These are phyloP conservation scores for Geodia barretti DNA, from an alignment of 37 sponge, comb jelly and placozoan genomes.

Conservation along the genomic window DNA sequence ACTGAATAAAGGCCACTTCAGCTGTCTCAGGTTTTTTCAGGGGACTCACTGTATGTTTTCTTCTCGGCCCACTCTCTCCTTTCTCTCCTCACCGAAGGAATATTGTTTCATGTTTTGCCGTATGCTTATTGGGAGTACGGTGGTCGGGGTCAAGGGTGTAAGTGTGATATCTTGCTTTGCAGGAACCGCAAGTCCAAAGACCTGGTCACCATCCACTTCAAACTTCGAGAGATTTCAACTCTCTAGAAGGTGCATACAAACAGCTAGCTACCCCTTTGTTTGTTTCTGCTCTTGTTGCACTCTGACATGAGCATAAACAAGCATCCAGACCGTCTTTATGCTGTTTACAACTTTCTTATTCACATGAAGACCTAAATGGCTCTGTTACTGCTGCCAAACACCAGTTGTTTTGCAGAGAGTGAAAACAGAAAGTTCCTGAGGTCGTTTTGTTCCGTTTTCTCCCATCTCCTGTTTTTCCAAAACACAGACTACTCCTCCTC, in stretches of 20 bases:
- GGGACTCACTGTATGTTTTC: neutral
- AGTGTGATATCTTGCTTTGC: too few species aligned
- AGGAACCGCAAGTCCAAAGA: conserved; percentile 34
- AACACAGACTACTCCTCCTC: too few species aligned
- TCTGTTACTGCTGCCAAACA: too few species aligned
- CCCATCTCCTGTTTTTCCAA: neutral
- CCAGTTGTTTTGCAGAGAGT: too few species aligned
- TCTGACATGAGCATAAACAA: too few species aligned
- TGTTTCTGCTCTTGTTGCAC: too few species aligned
- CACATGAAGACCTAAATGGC: too few species aligned
- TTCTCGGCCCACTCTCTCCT: neutral
- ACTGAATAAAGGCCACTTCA: too few species aligned
- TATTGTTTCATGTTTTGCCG: neutral
- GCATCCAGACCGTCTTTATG: neutral
- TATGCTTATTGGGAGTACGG: neutral
- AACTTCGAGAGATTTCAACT: conserved; percentile 46
- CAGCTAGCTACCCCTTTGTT: too few species aligned
- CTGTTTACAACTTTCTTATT: too few species aligned
- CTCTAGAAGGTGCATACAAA: neutral
- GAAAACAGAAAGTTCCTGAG: neutral
- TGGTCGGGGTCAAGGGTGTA: too few species aligned
- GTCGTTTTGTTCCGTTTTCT: neutral
- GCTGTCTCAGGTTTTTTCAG: too few species aligned
- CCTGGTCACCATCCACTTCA: conserved; percentile 29
- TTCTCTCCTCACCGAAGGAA: neutral